Evolutionary conservation across 92 coral and sea anemone species (phyloP).

Genomic region (Epizoanthus illoricatus): DNA sequence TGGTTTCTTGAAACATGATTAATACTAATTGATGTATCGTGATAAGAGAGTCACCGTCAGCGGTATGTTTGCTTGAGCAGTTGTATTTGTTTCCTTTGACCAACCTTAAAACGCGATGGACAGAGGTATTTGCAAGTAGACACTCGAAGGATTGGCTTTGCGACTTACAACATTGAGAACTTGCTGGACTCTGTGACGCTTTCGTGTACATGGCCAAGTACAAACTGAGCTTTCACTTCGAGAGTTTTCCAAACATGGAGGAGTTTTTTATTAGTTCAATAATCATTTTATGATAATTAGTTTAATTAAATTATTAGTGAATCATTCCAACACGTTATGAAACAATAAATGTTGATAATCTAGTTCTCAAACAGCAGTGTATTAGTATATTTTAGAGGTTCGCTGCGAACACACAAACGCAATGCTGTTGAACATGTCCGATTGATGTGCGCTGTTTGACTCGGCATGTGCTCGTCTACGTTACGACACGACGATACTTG

Average conservation of each 20-base stretch:
- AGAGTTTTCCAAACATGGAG: slow-evolving; percentile 18
- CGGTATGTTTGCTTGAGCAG: background rate
- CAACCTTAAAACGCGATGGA: too few species aligned
- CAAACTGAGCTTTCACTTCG: slow-evolving; percentile 4
- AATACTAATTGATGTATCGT: slow-evolving; percentile 14
- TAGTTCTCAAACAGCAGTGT: background rate
- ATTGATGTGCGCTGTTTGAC: too few species aligned
- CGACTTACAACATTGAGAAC: background rate
- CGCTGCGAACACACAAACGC: background rate
- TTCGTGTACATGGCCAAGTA: background rate
- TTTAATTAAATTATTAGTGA: slow-evolving; percentile 33
- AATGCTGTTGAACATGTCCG: too few species aligned
- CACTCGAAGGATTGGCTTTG: background rate
- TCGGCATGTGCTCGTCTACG: too few species aligned
- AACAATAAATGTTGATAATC: slow-evolving; percentile 4
- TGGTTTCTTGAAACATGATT: slow-evolving; percentile 36
- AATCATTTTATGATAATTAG: slow-evolving; percentile 34
- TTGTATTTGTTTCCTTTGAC: too few species aligned
- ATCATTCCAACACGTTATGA: slow-evolving; percentile 14
- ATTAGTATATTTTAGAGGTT: background rate
- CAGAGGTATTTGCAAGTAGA: too few species aligned
- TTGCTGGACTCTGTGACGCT: background rate
- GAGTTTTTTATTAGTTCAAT: background rate
- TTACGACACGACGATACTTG: too few species aligned
- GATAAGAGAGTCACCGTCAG: slow-evolving; percentile 10